Conservation (phyloP, 2,113 vertebrate species). For the Clarias magur region DNA sequence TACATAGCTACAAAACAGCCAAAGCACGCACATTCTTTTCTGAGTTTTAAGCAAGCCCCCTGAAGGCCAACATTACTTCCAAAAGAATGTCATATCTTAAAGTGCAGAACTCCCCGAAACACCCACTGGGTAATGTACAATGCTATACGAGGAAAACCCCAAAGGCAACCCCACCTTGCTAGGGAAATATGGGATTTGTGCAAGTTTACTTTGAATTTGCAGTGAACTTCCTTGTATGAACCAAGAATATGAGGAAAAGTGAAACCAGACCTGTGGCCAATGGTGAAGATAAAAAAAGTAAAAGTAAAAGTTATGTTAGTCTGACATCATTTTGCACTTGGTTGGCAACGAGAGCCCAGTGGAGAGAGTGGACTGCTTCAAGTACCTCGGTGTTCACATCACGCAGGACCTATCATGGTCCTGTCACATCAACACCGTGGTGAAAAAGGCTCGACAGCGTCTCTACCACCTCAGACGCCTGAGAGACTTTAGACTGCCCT, state of each 20-base stretch:
- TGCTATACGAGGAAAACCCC: background rate
- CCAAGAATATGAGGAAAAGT: background rate
- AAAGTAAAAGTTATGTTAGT: too few species aligned
- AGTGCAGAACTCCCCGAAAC: background rate
- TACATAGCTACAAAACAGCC: background rate
- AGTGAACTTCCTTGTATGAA: background rate
- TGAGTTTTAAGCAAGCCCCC: background rate
- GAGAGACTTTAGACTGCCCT: too few species aligned
- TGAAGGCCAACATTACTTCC: slow-evolving; percentile 3
- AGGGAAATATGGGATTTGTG: background rate
- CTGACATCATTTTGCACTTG: background rate
- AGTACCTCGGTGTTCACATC: too few species aligned
- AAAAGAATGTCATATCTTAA: background rate
- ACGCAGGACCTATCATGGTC: too few species aligned
- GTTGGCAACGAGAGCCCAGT: too few species aligned
- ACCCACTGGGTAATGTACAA: background rate
- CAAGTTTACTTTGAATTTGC: background rate
- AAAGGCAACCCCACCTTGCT: background rate
- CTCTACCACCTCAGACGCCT: too few species aligned
- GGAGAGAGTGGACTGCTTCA: too few species aligned
- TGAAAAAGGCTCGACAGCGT: too few species aligned
- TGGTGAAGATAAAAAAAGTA: background rate
- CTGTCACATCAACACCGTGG: too few species aligned
- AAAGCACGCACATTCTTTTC: background rate
- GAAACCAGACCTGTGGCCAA: background rate